Base-by-base conservation (phyloP, 2,888 invertebrate genomes). In the Sminthurides aquaticus region DNA sequence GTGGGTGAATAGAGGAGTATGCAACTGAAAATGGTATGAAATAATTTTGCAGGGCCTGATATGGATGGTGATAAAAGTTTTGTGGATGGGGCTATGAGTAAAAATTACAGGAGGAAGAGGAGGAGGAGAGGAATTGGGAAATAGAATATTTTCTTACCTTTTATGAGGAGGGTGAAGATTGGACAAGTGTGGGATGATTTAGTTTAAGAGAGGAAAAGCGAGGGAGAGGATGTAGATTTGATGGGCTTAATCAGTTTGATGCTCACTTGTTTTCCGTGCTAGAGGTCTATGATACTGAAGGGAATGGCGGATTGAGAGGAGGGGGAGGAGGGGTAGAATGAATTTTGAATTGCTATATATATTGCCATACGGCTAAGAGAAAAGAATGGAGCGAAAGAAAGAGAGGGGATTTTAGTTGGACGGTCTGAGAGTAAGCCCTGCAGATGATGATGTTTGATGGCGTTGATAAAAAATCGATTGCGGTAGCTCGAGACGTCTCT, bases 401-500 rank as follows among this genome's bases (percentile, higher is more conserved):
- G n/a, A n/a, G n/a, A n/a, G n/a, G n/a, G n/a, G n/a, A n/a, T n/a
- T n/a, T n/a, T n/a, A n/a, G n/a, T n/a, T n/a, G n/a, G n/a, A n/a
- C n/a, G n/a, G n/a, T n/a, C n/a, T n/a, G n/a, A n/a, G n/a, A n/a
- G n/a, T n/a, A n/a, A n/a, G n/a, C n/a, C n/a, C n/a, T n/a, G n/a
- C n/a, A 34, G 43, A 34, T 34, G 43, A 34, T 34, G 8, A 34
- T 34, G 43, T 34, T 34, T 34, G 43, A 34, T 34, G 43, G 43
- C 43, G 43, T 34, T 34, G 43, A 34, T 34, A 63, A 57, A 63
- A 57, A 57, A 57, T 63, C 57, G 57, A 57, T 62, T 63, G 63
- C 63, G 63, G 63, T 63, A 63, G 63, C 63, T 49, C 49, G 57
- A 63, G 57, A 57, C 63, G 63, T 63, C 63, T 63, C 63, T 63